phyloP scores from a whole-genome alignment of 1,140 invertebrate genomes.

The Globodera rostochiensis region DNA sequence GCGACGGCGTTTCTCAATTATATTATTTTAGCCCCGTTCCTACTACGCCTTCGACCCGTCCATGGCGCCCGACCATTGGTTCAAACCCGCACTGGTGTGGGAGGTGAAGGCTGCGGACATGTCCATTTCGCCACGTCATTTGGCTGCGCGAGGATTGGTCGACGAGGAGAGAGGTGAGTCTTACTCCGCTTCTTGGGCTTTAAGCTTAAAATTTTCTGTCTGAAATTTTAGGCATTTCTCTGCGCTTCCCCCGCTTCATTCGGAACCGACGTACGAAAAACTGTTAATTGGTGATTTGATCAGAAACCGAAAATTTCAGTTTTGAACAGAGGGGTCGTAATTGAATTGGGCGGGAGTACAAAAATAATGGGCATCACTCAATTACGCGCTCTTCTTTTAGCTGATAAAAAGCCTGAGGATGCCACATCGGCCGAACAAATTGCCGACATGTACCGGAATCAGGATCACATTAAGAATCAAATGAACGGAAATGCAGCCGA shows the following conservation, averaged over 20 bases:
- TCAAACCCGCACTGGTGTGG: slow-evolving; percentile 79
- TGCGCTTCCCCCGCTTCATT: slow-evolving; percentile 85
- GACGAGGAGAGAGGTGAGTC: slow-evolving; percentile 52
- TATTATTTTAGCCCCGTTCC: slow-evolving; percentile 73
- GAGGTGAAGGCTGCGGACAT: slow-evolving; percentile 98
- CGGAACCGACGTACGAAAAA: slow-evolving; percentile 26
- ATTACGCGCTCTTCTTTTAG: slow-evolving; percentile 73
- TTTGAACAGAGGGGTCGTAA: too few relatives aligned
- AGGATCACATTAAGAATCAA: slow-evolving; percentile 84
- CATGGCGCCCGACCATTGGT: slow-evolving; percentile 89
- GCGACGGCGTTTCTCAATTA: background rate
- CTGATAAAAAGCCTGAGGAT: slow-evolving; percentile 89
- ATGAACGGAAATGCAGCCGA: background rate
- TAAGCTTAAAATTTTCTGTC: slow-evolving; percentile 3
- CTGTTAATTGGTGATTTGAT: background rate
- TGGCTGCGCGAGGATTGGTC: slow-evolving; percentile 83
- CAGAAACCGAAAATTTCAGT: background rate
- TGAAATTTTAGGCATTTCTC: slow-evolving; percentile 81
- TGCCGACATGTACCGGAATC: slow-evolving; percentile 77
- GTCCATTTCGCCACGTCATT: slow-evolving; percentile 87
- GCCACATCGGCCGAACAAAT: slow-evolving; percentile 86
- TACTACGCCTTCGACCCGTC: slow-evolving; percentile 83
- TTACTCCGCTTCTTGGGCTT: background rate
- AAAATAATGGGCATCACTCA: too few relatives aligned
- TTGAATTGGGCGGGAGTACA: too few relatives aligned